phyloP scores from a whole-genome alignment of 1,140 invertebrate genomes.

The Drosophila pruinosa region DNA sequence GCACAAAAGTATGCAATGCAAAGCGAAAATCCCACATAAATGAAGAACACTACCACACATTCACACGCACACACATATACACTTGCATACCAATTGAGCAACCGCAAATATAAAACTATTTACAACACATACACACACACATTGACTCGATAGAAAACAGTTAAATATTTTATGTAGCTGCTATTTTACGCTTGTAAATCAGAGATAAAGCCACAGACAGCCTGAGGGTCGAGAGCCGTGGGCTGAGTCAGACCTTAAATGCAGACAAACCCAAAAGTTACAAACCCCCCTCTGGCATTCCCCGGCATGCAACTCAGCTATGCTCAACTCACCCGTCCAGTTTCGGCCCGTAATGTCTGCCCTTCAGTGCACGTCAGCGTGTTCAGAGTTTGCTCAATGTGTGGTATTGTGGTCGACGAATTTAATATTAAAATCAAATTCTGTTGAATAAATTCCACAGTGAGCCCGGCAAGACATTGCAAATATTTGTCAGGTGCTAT shows the following conservation, averaged over 20 bases:
- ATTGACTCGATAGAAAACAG: conserved; percentile 56
- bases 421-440: conserved; percentile 78
- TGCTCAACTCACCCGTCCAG: no score
- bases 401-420: conserved; percentile 15
- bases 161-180: conserved; percentile 74
- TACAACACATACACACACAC: conserved; percentile 23
- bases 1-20: conserved; percentile 26
- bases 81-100: conserved; percentile 28
- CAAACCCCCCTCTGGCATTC: not conserved
- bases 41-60: conserved; percentile 30
- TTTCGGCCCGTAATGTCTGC: not conserved
- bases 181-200: conserved; percentile 79
- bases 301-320: not conserved
- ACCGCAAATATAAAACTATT: conserved; percentile 44
- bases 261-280: conserved; percentile 24
- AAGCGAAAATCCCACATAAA: conserved; percentile 52
- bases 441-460: conserved; percentile 50
- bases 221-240: conserved; percentile 15
- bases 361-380: not conserved
- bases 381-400: no score
- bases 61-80: conserved; percentile 4
- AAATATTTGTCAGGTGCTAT: conserved; percentile 47
- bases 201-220: conserved; percentile 63
- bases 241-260: conserved; percentile 16
- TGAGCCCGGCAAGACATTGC: conserved; percentile 27